These are phyloP conservation scores for Tenthredo livida DNA, from an alignment of 2,888 invertebrate species.

Conservation along the genomic window DNA sequence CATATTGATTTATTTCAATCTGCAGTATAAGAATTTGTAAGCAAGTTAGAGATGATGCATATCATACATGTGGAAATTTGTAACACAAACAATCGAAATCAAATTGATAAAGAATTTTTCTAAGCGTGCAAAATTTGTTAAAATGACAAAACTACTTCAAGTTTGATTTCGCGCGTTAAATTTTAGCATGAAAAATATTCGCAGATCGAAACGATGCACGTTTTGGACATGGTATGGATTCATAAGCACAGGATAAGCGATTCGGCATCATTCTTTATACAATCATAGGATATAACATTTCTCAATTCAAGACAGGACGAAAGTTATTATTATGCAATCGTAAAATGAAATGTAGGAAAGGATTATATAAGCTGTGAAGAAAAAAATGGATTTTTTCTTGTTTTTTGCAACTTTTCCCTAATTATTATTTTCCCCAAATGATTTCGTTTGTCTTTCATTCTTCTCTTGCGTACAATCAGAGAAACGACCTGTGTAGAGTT, in stretches of 20 bases:
- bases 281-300: too few relatives aligned
- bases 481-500: not conserved
- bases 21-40: too few relatives aligned
- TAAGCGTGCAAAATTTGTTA: not conserved
- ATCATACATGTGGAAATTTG: not conserved
- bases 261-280: too few relatives aligned
- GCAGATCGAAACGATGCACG: too few relatives aligned
- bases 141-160: too few relatives aligned
- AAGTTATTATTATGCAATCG: not conserved
- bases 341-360: not conserved
- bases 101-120: not conserved
- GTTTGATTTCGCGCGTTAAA: too few relatives aligned
- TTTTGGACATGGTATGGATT: too few relatives aligned
- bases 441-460: not conserved
- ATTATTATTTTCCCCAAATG: too few relatives aligned
- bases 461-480: not conserved
- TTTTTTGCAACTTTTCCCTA: not conserved
- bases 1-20: not conserved
- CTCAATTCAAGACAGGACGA: not conserved
- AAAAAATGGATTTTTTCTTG: not conserved
- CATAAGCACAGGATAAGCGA: too few relatives aligned
- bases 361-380: not conserved
- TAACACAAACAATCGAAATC: not conserved
- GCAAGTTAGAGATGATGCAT: not conserved
- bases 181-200: too few relatives aligned